Conservation (phyloP, 2,888 invertebrate species). For the Caenorhabditis macrosperma region DNA sequence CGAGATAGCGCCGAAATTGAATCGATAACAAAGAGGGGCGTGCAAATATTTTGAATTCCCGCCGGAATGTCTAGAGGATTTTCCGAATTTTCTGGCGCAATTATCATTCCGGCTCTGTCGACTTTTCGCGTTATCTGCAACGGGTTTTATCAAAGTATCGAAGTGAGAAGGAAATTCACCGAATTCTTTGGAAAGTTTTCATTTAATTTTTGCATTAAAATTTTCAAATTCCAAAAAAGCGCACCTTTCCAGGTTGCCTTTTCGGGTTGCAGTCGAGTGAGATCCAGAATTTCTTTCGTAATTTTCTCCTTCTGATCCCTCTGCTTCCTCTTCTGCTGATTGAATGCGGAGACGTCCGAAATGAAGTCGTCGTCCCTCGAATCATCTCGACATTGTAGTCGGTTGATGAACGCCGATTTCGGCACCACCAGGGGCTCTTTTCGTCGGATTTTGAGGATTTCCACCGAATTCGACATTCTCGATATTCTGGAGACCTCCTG, state of each 20-base stretch:
- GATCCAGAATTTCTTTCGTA: constrained; percentile 37
- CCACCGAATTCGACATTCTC: not conserved
- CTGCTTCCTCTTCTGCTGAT: no score
- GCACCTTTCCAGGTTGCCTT: no score
- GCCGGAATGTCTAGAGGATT: constrained; percentile 19
- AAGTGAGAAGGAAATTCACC: no score
- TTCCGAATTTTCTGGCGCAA: constrained; percentile 23
- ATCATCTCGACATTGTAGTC: constrained; percentile 12
- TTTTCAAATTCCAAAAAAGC: no score
- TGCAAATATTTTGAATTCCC: not conserved
- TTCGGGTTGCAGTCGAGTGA: constrained; percentile 44
- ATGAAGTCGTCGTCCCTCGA: constrained; percentile 42
- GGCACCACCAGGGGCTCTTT: constrained; percentile 29
- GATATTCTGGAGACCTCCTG: not conserved
- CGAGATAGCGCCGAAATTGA: constrained; percentile 28
- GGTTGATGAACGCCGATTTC: constrained; percentile 39
- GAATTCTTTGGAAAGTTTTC: no score
- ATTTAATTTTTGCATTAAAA: no score
- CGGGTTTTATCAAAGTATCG: not conserved
- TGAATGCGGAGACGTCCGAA: constrained; percentile 51
- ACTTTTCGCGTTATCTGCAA: constrained; percentile 24
- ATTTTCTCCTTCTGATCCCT: not conserved
- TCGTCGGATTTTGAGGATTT: not conserved
- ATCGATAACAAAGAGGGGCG: constrained; percentile 36
- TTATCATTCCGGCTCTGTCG: constrained; percentile 4